Conservation (phyloP, 1,140 invertebrate genomes). For the Polypedilum vanderplanki region DNA sequence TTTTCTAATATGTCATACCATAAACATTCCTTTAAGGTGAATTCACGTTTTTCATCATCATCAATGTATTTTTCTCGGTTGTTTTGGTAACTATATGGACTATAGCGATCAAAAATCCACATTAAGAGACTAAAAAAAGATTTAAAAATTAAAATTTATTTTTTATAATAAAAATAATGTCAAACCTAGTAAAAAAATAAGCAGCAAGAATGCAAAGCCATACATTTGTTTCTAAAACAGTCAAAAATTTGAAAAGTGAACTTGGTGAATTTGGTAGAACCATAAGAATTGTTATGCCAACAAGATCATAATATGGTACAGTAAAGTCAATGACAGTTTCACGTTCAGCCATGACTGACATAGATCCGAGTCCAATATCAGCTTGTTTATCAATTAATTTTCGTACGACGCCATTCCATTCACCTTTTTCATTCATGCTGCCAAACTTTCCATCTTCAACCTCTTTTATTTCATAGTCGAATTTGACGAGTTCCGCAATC, state of each 20-base stretch:
- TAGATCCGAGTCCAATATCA: constrained; percentile 78
- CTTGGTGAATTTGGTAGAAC: constrained; percentile 66
- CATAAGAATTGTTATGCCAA: constrained; percentile 90
- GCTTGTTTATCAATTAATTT: constrained; percentile 85
- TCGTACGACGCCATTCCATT: constrained; percentile 89
- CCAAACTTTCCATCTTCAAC: constrained; percentile 75
- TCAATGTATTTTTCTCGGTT: constrained; percentile 88
- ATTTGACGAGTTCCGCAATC: constrained; percentile 72
- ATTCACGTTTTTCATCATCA: constrained; percentile 91
- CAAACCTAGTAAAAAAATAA: constrained; percentile 83
- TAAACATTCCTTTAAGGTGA: constrained; percentile 90
- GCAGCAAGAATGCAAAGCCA: constrained; percentile 94
- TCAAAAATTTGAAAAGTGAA: constrained; percentile 94
- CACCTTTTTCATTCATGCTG: constrained; percentile 72
- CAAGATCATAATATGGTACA: constrained; percentile 90
- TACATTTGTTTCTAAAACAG: constrained; percentile 90
- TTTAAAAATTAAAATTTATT: neutral
- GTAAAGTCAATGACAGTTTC: constrained; percentile 94
- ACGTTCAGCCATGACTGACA: constrained; percentile 89
- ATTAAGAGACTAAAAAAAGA: constrained; percentile 67
- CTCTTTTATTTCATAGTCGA: constrained; percentile 81
- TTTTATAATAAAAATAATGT: constrained; percentile 6
- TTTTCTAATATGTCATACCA: too few relatives aligned
- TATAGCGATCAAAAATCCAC: constrained; percentile 94
- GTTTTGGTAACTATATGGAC: constrained; percentile 93